These are phyloP conservation scores for Steinernema hermaphroditum DNA, from an alignment of 2,888 invertebrate species.

Conservation along the genomic window DNA sequence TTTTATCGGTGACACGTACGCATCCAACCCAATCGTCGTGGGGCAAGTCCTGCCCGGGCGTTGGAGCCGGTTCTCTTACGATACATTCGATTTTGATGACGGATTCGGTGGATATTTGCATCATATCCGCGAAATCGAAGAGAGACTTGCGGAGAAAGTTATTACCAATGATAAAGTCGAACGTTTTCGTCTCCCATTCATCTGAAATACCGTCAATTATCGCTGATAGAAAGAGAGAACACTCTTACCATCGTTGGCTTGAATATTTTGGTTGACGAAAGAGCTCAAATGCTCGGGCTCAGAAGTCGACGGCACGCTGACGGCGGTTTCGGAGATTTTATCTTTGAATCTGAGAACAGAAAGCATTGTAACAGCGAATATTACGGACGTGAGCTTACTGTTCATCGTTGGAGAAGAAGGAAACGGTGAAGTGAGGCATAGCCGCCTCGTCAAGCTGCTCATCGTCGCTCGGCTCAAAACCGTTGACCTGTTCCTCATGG, in stretches of 20 bases:
- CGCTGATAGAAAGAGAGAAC: no score
- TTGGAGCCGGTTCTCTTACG: constrained; percentile 84
- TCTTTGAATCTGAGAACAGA: constrained; percentile 18
- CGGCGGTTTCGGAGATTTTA: constrained; percentile 42
- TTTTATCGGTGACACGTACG: constrained; percentile 69
- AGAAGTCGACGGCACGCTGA: constrained; percentile 51
- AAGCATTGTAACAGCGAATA: constrained; percentile 29
- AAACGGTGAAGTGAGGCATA: constrained; percentile 44
- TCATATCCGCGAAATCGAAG: constrained; percentile 58
- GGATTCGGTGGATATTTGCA: constrained; percentile 72
- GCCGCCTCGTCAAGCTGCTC: background rate
- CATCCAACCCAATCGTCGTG: constrained; percentile 98
- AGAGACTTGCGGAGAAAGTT: constrained; percentile 56
- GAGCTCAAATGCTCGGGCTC: constrained; percentile 55
- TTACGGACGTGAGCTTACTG: constrained; percentile 38
- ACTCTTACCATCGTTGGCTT: constrained; percentile 50
- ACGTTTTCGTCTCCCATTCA: constrained; percentile 52
- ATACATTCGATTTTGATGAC: constrained; percentile 88
- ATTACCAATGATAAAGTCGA: constrained; percentile 62
- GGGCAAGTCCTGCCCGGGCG: constrained; percentile 85
- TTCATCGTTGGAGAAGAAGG: constrained; percentile 44
- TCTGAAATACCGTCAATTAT: constrained; percentile 51
- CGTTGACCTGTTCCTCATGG: background rate
- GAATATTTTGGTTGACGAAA: constrained; percentile 56
- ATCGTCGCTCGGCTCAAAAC: constrained; percentile 7